Evolutionary conservation across 2,888 invertebrate genomes (phyloP).

Genomic region (Laspeyria flexula): DNA sequence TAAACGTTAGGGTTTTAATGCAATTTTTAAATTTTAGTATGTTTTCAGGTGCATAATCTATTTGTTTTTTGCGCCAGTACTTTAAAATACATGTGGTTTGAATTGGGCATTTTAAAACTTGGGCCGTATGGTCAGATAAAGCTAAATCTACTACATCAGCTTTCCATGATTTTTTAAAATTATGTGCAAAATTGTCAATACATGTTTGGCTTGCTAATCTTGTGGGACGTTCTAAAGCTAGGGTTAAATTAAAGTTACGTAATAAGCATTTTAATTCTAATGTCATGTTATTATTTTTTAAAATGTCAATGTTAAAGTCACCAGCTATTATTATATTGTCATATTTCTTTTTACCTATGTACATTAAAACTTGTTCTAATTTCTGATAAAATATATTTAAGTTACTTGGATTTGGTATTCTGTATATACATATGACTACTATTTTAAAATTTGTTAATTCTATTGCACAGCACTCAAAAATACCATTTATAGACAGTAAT

Average conservation of each 20-base stretch:
- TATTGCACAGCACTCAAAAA: not conserved
- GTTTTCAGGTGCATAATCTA: not conserved
- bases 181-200: not conserved
- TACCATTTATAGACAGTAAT: constrained; percentile 2
- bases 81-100: not conserved
- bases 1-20: not conserved
- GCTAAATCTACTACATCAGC: constrained; percentile 1
- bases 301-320: constrained; percentile 2
- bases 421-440: constrained; percentile 16
- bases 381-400: constrained; percentile 3
- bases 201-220: constrained; percentile 2
- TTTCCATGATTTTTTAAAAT: constrained; percentile 4
- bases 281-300: constrained; percentile 9
- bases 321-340: constrained; percentile 1
- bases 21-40: not conserved
- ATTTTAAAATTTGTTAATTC: constrained; percentile 5
- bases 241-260: constrained; percentile 15
- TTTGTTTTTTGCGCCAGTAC: not conserved
- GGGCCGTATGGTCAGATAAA: not conserved
- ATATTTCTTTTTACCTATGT: not conserved
- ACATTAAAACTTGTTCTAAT: not conserved
- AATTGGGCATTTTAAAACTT: not conserved
- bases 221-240: constrained; percentile 14
- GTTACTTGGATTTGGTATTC: constrained; percentile 6
- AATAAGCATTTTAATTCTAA: constrained; percentile 16